A percentile compares a stretch with the other conserved stretches of the same genome.
Conservation (phyloP, 2,888 invertebrate genomes). For the Limnephilus auricula region DNA sequence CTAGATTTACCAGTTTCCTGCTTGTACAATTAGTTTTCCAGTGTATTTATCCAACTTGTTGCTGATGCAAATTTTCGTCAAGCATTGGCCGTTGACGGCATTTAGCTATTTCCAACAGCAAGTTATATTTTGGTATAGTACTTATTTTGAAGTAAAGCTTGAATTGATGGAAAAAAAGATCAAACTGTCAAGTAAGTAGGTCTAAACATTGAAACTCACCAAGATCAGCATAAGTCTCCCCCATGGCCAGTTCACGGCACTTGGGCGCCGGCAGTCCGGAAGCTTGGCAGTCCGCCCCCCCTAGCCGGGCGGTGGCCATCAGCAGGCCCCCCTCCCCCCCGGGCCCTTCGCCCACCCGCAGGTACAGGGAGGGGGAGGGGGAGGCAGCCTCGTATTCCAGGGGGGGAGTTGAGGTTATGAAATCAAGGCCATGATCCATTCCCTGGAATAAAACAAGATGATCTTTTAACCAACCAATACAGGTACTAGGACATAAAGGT, state of each 20-base stretch:
- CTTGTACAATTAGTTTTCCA: too few species aligned
- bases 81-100: too few species aligned
- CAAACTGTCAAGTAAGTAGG: too few species aligned
- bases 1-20: too few species aligned
- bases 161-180: too few species aligned
- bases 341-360: conserved; percentile 50
- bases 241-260: conserved; percentile 76
- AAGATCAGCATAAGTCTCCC: conserved; percentile 77
- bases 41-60: too few species aligned
- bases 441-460: conserved; percentile 44
- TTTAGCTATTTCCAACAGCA: too few species aligned
- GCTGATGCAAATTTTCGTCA: too few species aligned
- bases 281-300: conserved; percentile 75
- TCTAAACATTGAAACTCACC: conserved; percentile 69
- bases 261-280: conserved; percentile 76
- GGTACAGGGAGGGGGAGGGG: conserved; percentile 67
- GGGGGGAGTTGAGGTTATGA: conserved; percentile 75
- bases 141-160: too few species aligned
- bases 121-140: too few species aligned
- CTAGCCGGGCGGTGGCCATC: conserved; percentile 72
- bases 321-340: conserved; percentile 70
- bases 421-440: conserved; percentile 75
- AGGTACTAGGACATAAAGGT: too few species aligned
- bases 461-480: too few species aligned
- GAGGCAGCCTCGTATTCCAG: conserved; percentile 76